Base-by-base conservation (phyloP, 2,113 vertebrate genomes). In the Pholis gunnellus region DNA sequence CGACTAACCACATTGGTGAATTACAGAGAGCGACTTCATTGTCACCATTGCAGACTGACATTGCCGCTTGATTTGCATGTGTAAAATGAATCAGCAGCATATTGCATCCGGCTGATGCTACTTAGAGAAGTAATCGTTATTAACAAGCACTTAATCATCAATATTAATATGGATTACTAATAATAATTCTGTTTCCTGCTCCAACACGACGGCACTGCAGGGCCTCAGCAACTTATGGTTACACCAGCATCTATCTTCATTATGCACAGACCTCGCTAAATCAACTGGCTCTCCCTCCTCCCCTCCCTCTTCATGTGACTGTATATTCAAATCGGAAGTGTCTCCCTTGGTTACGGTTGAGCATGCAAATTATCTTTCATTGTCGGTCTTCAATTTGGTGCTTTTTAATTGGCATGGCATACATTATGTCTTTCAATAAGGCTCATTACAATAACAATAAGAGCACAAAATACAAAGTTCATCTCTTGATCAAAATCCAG, bases 151-250 rank as follows among this genome's bases (percentile, higher is more conserved):
- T 92, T 91, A 91, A 93, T 95, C 92, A 93, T 94, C 73, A 87
- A 91, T 95, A 94, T 93, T 94, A 91, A 93, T 94, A 85, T 72
- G 74, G 77, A 75, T 83, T 75, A 95, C 94, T 94, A 94, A 89
- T 91, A 91, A 89, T 91, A 89, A 92, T 93, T 92, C 75, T 75
- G 64, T 79, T 84, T 78, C 65, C 86, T 84, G 29, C 70, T 66
- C 73, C 67, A 77, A 86, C 74, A 65, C 60, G 63, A 44, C 27
- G 31, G 73, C 80, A 84, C 76, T 68, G 71, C 75, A 34, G 79
- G 83, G 80, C 64, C 15, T 57, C 84, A 85, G 77, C 78, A 77
- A 52, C 73, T 77, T 54, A 64, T 91, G 75, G 88, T 82, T 78
- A 88, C 89, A 86, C 82, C 81, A 71, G 70, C 91, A 90, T 94